Base-by-base conservation (phyloP, 2,888 invertebrate genomes). In the Aromia moschata region DNA sequence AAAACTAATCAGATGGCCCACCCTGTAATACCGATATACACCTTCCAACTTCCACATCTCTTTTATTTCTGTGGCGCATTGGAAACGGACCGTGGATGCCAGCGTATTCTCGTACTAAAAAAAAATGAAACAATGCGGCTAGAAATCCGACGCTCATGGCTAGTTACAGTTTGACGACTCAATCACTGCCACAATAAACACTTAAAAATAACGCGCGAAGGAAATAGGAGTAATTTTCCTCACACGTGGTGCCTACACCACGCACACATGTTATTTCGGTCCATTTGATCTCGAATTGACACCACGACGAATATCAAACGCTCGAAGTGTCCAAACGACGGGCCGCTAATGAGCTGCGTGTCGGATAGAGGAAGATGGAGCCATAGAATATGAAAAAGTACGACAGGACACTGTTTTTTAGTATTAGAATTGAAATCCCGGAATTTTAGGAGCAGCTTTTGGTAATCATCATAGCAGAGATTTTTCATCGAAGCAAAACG, bases 201-300 rank as follows among this genome's bases (percentile, higher is more conserved):
- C 53, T 64, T 56, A 58, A 70, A 65, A 70, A 73, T 71, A 70
- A 70, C 63, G 67, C 63, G 69, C 63, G 64, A 69, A 70, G 70
- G 70, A 72, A 73, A 72, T 71, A 67, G 65, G 62, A 68, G 69
- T 67, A 65, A 71, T 72, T 72, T 70, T 70, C 70, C 65, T 71
- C 70, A 71, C 74, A 74, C 72, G 71, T 72, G 72, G 69, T 69
- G 64, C 62, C 62, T 62, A 69, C 62, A 64, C 65, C 66, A 60
- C 61, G 60, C 68, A 63, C 62, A 65, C 66, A 64, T 65, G 58
- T 67, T 69, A 69, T 64, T 67, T 69, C 66, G 72, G 71, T 65
- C 55, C 65, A 70, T 72, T 71, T 70, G 71, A 71, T 74, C 66
- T 67, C 49, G 68, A 64, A 72, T 72, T 70, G 74, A 74, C 71